A percentile compares a stretch with the other conserved stretches of the same genome.
phyloP scores from a whole-genome alignment of 92 coral and sea anemone genomes.

The Epizoanthus scotinus region DNA sequence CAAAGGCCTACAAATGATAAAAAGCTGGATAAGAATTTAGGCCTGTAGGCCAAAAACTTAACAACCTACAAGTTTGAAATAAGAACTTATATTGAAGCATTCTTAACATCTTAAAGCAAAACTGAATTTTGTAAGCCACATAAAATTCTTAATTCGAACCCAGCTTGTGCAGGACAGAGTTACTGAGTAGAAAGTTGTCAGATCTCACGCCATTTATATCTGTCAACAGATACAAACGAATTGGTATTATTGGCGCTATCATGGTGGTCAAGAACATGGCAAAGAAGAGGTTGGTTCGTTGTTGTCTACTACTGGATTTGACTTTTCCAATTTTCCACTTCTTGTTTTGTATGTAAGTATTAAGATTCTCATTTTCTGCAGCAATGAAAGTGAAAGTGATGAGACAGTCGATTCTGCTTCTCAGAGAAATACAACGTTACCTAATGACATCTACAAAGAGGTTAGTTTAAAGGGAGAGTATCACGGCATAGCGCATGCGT shows the following conservation, averaged over 20 bases:
- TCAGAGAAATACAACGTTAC: slow-evolving; percentile 59
- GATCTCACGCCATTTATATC: neutral
- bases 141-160: too few species aligned
- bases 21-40: too few species aligned
- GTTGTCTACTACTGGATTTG: neutral
- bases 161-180: neutral
- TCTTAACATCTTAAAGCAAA: too few species aligned
- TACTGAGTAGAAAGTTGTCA: neutral
- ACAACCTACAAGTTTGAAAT: too few species aligned
- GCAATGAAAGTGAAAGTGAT: slow-evolving; percentile 52
- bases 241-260: slow-evolving; percentile 96
- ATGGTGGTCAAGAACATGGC: slow-evolving; percentile 98
- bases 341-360: neutral
- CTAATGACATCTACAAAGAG: slow-evolving; percentile 77
- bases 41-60: too few species aligned
- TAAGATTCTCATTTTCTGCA: neutral
- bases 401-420: slow-evolving; percentile 69
- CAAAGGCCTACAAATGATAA: too few species aligned
- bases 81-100: too few species aligned
- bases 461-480: too few species aligned
- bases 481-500: too few species aligned
- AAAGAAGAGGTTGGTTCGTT: slow-evolving; percentile 58
- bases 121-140: too few species aligned
- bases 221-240: slow-evolving; percentile 80
- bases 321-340: neutral